These are phyloP conservation scores for Porites lobata DNA, from an alignment of 92 coral and sea anemone genomes.

Conservation along the genomic window DNA sequence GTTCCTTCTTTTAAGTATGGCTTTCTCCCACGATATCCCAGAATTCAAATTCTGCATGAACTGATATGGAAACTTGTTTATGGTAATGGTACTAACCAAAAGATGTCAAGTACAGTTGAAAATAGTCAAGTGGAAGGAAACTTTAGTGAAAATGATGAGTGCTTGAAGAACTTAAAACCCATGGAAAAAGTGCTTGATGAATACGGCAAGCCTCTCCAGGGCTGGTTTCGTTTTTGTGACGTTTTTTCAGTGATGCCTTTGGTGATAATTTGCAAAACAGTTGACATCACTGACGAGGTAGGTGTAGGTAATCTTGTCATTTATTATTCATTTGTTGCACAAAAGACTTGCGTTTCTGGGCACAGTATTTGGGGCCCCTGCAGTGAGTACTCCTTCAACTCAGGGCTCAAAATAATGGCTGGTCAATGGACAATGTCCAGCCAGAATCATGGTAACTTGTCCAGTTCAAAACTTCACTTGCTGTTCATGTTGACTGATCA, in stretches of 20 bases:
- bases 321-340: not conserved
- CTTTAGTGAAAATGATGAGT: slow-evolving; percentile 54
- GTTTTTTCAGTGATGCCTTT: slow-evolving; percentile 78
- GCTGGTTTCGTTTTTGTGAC: slow-evolving; percentile 80
- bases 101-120: not conserved
- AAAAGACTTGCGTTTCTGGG: not conserved
- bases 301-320: not conserved
- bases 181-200: slow-evolving; percentile 43
- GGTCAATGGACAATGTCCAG: no score
- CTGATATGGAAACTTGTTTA: slow-evolving; percentile 78
- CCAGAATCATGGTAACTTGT: no score
- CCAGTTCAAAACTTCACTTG: no score
- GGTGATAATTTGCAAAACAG: slow-evolving; percentile 67
- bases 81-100: slow-evolving; percentile 30
- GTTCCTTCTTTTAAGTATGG: slow-evolving; percentile 53
- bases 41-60: slow-evolving; percentile 78
- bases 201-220: slow-evolving; percentile 30
- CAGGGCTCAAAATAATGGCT: no score
- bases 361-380: no score
- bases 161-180: slow-evolving; percentile 63
- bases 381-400: no score
- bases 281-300: slow-evolving; percentile 76
- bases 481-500: no score
- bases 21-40: slow-evolving; percentile 77
- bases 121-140: not conserved